Evolutionary conservation across 2,113 vertebrate genomes (phyloP), one percentile per base, ranked within the genome.

Genomic region (Aldabrachelys gigantea): DNA sequence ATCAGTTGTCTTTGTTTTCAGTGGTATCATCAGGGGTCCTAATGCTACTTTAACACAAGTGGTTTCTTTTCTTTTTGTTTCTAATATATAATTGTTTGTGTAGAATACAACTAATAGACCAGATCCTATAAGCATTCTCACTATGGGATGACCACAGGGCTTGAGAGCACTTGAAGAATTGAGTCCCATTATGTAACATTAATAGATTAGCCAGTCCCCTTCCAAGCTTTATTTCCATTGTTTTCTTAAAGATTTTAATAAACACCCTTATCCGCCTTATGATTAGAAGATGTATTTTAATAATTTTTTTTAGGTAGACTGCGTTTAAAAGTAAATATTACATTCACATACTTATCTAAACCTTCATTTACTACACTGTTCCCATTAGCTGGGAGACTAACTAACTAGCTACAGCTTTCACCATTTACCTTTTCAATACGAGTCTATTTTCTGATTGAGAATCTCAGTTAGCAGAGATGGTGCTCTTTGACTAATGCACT

Each of bases 361-460:
- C 13, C 56, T 80, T 29, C 27, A 5, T 82, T 38, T 88, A 47
- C 53, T 80, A 75, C 88, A 88, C 27, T 53, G 84, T 88, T 93
- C 59, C 81, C 91, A 53, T 82, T 31, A 86, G 29, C 72, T 14
- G 49, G 0, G 12, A 89, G 72, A 86, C 2, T 79, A 92, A 88
- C 2, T 65, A 90, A 94, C 41, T 53, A 80, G 85, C 85, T 94
- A 84, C 84, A 79, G 56, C 87, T 94, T 92, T 49, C 59, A 72
- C 87, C n/a, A 53, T 80, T 85, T 86, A 89, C 85, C 85, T 97
- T 90, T 88, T 82, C 87, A 92, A 14, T 11, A 0, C 6, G 10
- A 86, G n/a, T 4, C 54, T 82, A 0, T 27, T 89, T 91, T 69
- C 24, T 6, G 69, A 10, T 10, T 8, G 56, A 41, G 54, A 79